Base-by-base conservation (phyloP, 2,888 invertebrate species). In the Dynastes hyllus region DNA sequence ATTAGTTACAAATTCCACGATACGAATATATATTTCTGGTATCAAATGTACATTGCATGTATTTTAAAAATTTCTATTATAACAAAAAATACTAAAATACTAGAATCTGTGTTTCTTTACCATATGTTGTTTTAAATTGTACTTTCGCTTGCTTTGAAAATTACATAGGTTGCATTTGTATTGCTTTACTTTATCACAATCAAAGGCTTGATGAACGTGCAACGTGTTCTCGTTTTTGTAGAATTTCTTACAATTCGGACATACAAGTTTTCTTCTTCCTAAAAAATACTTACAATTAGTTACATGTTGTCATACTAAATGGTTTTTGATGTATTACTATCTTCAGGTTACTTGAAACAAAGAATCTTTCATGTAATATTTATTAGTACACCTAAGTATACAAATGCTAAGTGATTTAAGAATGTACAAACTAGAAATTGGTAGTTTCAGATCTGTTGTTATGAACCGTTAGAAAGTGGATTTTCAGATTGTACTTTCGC, bases 401-500 rank as follows among this genome's bases (percentile, higher is more conserved):
- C 2, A 45, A 45, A 1, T 45, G 45, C 8, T 45, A 8, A 45
- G 8, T 45, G 0, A 45, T 5, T 5, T 4, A 37, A 5, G 32
- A 5, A 5, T 37, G 32, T 4, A 11, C 45, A 45, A 45, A 45
- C 11, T 45, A 45, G 8, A 45, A 45, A 6, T 45, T 11, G 8
- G 8, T 53, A 27, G 53, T 65, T 61, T 16, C 45, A 16, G n/a
- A 22, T 9, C 27, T 63, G 13, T 71, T 80, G 6, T 80, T 78
- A 65, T 81, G 81, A 66, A 76, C 75, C 45, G 71, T 71, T 27
- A 70, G 53, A 13, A 81, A 66, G 63, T 83, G 83, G 65, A 77
- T 78, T 69, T 82, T 81, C 50, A 83, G 76, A 61, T 83, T 81
- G 75, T 78, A 81, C 45, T 82, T 82, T 63, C 82, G 79, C 65